Conservation (phyloP, 2,113 vertebrate genomes). For the Machaerirhynchus nigripectus region DNA sequence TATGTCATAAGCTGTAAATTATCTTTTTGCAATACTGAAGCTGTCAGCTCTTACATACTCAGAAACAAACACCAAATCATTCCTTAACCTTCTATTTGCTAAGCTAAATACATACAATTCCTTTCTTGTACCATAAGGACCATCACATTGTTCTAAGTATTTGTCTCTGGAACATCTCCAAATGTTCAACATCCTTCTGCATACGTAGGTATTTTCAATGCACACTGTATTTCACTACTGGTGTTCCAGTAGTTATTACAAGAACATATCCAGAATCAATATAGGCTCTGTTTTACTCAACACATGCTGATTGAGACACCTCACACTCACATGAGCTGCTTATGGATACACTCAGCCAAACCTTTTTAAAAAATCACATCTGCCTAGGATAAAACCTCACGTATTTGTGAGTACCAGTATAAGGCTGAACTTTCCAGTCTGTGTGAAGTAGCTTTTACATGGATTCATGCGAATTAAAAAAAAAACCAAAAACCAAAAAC, state of each 20-base stretch:
- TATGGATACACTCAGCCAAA: neutral
- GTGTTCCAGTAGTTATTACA: neutral
- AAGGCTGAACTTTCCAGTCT: neutral
- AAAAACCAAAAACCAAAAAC: no score
- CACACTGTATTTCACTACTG: neutral
- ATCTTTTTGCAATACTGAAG: neutral
- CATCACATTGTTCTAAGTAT: neutral
- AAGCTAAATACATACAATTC: neutral
- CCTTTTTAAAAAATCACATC: neutral
- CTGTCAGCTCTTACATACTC: neutral
- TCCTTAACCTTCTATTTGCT: neutral
- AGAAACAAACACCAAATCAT: neutral
- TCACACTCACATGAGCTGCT: neutral
- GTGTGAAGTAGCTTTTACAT: neutral
- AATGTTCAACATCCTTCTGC: neutral
- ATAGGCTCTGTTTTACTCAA: neutral
- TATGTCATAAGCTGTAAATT: neutral
- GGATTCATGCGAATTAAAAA: neutral
- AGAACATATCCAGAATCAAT: neutral
- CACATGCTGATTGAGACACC: neutral
- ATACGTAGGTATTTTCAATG: neutral
- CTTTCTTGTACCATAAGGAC: neutral
- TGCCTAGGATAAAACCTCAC: neutral
- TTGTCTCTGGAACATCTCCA: neutral
- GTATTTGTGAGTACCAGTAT: neutral